Evolutionary conservation across 2,888 invertebrate genomes (phyloP), one percentile per base, ranked within the genome.

Genomic region (Ephialtes manifestator): DNA sequence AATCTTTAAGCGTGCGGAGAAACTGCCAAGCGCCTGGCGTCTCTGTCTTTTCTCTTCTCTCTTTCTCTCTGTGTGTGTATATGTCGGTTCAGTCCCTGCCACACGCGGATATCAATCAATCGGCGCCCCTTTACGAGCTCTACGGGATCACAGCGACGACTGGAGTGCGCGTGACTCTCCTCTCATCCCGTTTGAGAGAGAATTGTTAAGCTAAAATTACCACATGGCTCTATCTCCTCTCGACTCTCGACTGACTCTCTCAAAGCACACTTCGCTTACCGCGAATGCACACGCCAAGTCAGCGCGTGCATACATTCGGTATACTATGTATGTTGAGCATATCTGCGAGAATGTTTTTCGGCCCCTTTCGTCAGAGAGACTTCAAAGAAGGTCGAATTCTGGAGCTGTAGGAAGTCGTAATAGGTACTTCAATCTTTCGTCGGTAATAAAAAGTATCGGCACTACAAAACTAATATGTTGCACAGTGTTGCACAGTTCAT

Each of bases 171-270:
- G 88, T 89, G 53, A 60, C 51, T 71, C 58, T 58, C 80, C 65
- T 71, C 67, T 60, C 78, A 46, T 68, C 53, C 76, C 74, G 63
- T 74, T 83, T 89, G 86, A 90, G 89, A 90, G 85, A 84, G 90
- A 91, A 92, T 92, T 91, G 92, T 92, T 91, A 90, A 89, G 89
- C 89, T 91, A 90, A 92, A 91, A 91, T 90, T 89, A 89, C 91
- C 90, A 91, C 90, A 90, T 92, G 91, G 92, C 90, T 88, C 84
- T 83, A 90, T 88, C 84, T 82, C 78, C 24, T 84, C 81, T 83
- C 68, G 31, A 55, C 76, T 51, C 60, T 76, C 63, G 65, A 43
- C 75, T 43, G 68, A 81, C 80, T 84, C 35, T 79, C 15, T 72
- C 63, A 48, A 39, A 53, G 48, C 20, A 60, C 63, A 39, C 63